phyloP scores from a whole-genome alignment of 2,888 invertebrate species.

The Liopterus haemorrhoidalis region DNA sequence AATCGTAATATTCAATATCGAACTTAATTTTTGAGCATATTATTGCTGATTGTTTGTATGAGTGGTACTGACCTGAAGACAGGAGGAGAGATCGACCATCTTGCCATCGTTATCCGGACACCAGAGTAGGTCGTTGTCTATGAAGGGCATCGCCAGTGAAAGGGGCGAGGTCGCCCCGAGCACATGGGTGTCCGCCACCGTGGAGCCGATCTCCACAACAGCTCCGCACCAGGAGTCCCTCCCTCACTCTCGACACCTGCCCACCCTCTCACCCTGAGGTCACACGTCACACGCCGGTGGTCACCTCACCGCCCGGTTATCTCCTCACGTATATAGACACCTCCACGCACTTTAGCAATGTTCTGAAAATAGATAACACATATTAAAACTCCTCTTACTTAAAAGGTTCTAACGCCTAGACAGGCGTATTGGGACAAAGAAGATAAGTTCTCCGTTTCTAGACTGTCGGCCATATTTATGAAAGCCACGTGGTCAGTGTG shows the following conservation, averaged over 20 bases:
- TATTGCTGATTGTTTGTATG: neutral
- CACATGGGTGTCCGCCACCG: slow-evolving; percentile 61
- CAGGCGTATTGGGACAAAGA: no score
- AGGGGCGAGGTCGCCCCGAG: slow-evolving; percentile 51
- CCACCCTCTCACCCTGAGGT: no score
- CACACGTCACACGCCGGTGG: slow-evolving; percentile 1
- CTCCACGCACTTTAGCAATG: slow-evolving; percentile 32
- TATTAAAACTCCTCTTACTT: slow-evolving; percentile 1
- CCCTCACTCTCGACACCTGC: no score
- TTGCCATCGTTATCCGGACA: slow-evolving; percentile 92
- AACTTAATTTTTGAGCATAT: neutral
- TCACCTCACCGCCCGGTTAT: slow-evolving; percentile 1
- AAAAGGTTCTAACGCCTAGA: no score
- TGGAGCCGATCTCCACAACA: slow-evolving; percentile 44
- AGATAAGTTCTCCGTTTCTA: no score
- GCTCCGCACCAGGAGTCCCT: no score
- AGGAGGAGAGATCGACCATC: slow-evolving; percentile 85
- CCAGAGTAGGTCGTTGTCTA: slow-evolving; percentile 92
- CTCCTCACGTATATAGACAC: slow-evolving; percentile 2
- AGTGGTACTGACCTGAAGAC: slow-evolving; percentile 64
- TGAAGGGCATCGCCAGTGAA: slow-evolving; percentile 87
- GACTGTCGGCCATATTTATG: no score
- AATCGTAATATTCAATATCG: no score
- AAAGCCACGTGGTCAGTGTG: no score
- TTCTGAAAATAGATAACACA: slow-evolving; percentile 33